Conservation (phyloP, 2,113 vertebrate genomes). For the Stictonetta naevosa region DNA sequence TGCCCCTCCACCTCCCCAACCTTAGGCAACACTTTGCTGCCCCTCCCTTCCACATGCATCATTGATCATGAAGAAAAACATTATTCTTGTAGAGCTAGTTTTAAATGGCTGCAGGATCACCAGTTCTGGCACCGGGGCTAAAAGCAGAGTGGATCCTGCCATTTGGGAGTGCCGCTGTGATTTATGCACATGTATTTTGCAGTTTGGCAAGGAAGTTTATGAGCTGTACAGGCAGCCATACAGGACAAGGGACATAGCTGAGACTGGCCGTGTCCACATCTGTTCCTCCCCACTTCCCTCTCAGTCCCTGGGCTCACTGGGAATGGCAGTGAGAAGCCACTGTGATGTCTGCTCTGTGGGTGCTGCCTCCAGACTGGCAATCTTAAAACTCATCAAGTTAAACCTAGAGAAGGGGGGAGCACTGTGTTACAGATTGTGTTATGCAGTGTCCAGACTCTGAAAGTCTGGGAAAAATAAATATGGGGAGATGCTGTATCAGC, state of each 20-base stretch:
- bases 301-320: neutral
- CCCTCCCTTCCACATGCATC: neutral
- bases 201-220: neutral
- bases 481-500: neutral
- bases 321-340: neutral
- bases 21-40: neutral
- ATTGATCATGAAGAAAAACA: rapidly evolving
- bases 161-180: neutral
- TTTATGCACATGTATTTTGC: rapidly evolving
- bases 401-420: neutral
- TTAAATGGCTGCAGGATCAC: neutral
- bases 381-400: neutral
- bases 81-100: neutral
- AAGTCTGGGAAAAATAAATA: neutral
- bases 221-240: neutral
- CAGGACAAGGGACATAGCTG: neutral
- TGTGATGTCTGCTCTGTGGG: neutral
- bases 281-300: neutral
- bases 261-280: neutral
- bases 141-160: neutral
- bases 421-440: neutral
- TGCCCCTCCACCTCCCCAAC: neutral
- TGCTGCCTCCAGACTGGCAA: neutral
- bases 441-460: neutral
- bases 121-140: neutral